Conservation (phyloP, 2,797 vertebrate genomes). For the Thamnophis elegans region DNA sequence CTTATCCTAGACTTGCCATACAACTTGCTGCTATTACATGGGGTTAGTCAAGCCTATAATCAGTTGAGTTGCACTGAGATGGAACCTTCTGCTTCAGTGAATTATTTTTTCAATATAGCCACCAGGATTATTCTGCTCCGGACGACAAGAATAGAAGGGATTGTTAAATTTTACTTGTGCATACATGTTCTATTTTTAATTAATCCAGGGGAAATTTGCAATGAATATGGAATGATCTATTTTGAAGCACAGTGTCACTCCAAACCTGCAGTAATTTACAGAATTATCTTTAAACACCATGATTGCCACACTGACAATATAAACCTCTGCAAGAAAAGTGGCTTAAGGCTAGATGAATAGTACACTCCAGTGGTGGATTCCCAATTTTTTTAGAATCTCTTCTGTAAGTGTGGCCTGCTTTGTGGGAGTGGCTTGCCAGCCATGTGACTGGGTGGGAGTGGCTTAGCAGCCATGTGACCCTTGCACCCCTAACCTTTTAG, state of each 20-base stretch:
- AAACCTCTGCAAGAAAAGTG: background rate
- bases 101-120: background rate
- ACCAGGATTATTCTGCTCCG: constrained; percentile 22
- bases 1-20: constrained; percentile 36
- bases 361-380: too few species aligned
- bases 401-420: too few species aligned
- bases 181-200: background rate
- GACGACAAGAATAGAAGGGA: background rate
- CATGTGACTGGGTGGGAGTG: too few species aligned
- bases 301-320: background rate
- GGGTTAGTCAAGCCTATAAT: constrained; percentile 45
- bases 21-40: constrained; percentile 40
- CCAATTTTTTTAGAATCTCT: too few species aligned
- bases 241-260: background rate
- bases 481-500: too few species aligned
- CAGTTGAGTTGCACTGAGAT: constrained; percentile 27
- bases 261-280: background rate
- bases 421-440: too few species aligned
- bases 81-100: constrained; percentile 38
- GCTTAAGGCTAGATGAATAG: background rate
- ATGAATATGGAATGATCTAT: background rate
- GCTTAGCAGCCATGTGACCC: too few species aligned
- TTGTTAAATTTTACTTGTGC: constrained; percentile 5
- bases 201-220: background rate
- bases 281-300: background rate